A percentile compares a stretch with the other conserved stretches of the same genome.
Conservation (phyloP, 2,113 vertebrate genomes). For the Bujurquina vittata region DNA sequence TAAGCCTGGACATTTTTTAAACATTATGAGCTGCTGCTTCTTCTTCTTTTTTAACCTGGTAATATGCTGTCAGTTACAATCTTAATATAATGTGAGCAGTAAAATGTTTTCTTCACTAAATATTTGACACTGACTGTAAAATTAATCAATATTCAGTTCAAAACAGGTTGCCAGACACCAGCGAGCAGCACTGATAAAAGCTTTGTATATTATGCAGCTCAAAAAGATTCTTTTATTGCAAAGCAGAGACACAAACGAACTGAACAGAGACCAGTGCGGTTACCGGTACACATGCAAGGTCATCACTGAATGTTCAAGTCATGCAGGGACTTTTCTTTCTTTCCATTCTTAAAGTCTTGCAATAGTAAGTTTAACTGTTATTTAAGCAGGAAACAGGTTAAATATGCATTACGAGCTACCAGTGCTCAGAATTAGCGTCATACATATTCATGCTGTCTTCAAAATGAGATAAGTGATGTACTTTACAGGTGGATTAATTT, state of each 20-base stretch:
- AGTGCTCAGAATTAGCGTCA: not conserved
- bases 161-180: not conserved
- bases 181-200: too few species aligned
- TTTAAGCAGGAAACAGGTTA: not conserved
- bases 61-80: too few species aligned
- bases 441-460: conserved; percentile 16
- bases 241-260: not conserved
- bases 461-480: not conserved
- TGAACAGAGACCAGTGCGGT: not conserved
- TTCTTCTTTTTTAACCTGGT: too few species aligned
- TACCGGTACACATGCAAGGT: conserved; percentile 20
- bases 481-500: not conserved
- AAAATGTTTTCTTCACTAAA: not conserved
- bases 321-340: not conserved
- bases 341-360: conserved; percentile 3
- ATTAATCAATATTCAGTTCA: not conserved
- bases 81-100: too few species aligned
- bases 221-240: not conserved
- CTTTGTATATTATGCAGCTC: not conserved
- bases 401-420: conserved; percentile 4
- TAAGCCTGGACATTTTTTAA: too few species aligned
- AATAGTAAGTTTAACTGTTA: conserved; percentile 19
- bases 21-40: too few species aligned
- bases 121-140: not conserved
- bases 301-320: not conserved